Base-by-base conservation (phyloP, 2,888 invertebrate species). In the Lingula anatina region DNA sequence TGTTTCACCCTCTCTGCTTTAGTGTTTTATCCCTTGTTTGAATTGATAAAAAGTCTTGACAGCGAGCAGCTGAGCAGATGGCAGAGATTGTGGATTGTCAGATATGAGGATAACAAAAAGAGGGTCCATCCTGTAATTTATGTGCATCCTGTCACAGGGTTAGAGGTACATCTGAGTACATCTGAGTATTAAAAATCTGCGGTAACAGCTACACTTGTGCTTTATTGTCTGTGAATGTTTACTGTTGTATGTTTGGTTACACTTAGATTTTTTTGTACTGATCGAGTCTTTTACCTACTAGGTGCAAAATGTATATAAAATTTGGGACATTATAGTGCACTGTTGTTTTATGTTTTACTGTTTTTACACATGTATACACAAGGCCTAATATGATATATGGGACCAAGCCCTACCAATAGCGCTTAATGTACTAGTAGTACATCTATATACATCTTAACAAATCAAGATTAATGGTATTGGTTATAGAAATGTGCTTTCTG, bases 81-180 rank as follows among this genome's bases (percentile, higher is more conserved):
- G 71, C 66, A 72, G 38, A 49, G 65, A 25, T 53, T 72, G 18
- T 71, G 66, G 63, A 66, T 70, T 65, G 52, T 68, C 12, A 65
- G 66, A 44, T n/a, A n/a, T n/a, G n/a, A n/a, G n/a, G 65, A 70
- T 45, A 47, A 61, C 25, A 49, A 63, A 23, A 44, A 36, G 5
- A 52, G 41, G 9, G 28, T 61, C 2, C 70, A 72, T 42, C 72
- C 72, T n/a, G 53, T 72, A 3, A 63, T 71, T 42, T 71, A 72
- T 47, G 51, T 60, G 2, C 72, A 72, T 49, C 71, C 71, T 24
- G 61, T 64, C 18, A 71, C 72, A n/a, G 59, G 57, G 23, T 23
- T 50, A 21, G 60, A 64, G 24, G 71, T 71, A 57, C n/a, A n/a
- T n/a, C n/a, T n/a, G n/a, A n/a, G n/a, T n/a, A n/a, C n/a, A n/a